phyloP scores from a whole-genome alignment of 2,797 vertebrate species.

The Sphaeramia orbicularis region DNA sequence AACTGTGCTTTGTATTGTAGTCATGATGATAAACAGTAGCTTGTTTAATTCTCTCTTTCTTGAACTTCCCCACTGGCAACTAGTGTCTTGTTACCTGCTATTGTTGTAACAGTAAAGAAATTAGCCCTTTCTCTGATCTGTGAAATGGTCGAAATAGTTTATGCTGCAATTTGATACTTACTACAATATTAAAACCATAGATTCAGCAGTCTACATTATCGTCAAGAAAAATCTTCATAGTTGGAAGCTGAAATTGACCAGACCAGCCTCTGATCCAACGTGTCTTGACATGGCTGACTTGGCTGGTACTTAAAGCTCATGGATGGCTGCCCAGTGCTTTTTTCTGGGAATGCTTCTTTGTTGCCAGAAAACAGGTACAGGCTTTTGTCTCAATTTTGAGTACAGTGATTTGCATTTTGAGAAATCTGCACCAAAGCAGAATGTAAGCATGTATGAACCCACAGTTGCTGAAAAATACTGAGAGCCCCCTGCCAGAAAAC shows the following conservation, averaged over 20 bases:
- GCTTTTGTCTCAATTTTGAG: not conserved
- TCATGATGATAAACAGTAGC: constrained; percentile 31
- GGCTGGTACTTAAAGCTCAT: constrained; percentile 8
- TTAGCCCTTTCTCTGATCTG: no score
- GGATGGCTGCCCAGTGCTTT: constrained; percentile 1
- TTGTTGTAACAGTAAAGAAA: not conserved
- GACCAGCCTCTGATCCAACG: not conserved
- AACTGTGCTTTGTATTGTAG: constrained; percentile 42
- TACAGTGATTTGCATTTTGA: not conserved
- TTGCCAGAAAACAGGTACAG: constrained; percentile 9
- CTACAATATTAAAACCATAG: no score
- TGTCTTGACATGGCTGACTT: constrained; percentile 9
- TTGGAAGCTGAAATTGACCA: not conserved
- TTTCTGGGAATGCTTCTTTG: not conserved
- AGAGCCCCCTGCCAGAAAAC: constrained; percentile 10
- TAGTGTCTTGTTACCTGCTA: not conserved
- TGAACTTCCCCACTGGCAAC: not conserved
- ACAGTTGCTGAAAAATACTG: not conserved
- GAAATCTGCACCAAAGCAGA: not conserved
- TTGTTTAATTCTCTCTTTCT: not conserved
- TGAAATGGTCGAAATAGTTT: no score
- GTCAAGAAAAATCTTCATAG: not conserved
- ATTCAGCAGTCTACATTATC: not conserved
- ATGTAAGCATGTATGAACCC: constrained; percentile 5
- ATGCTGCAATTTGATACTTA: no score